Evolutionary conservation across 2,797 vertebrate species (phyloP).

Genomic region (Hoplostethus atlanticus): DNA sequence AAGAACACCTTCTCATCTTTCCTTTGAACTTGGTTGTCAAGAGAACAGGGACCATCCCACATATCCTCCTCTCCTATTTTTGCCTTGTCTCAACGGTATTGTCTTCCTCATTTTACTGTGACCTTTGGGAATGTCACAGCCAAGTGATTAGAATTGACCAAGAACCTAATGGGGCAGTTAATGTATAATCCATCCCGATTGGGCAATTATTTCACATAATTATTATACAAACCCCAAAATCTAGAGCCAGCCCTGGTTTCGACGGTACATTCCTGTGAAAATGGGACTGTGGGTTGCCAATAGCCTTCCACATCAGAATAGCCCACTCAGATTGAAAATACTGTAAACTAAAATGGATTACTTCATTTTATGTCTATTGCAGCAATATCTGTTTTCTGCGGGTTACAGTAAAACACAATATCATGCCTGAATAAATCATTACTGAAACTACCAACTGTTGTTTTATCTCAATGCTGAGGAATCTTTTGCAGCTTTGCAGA

Average conservation of each 20-base stretch:
- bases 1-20: neutral
- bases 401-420: no score
- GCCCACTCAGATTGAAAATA: no score
- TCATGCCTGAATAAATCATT: constrained; percentile 31
- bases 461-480: neutral
- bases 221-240: no score
- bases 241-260: no score
- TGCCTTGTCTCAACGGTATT: neutral
- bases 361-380: no score
- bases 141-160: neutral
- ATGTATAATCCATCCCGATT: no score
- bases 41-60: neutral
- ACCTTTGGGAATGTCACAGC: no score
- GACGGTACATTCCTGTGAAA: no score
- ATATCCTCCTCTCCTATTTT: neutral
- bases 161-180: neutral
- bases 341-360: no score
- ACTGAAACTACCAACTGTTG: neutral
- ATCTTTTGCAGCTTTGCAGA: neutral
- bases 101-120: neutral
- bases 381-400: no score
- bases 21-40: neutral
- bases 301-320: no score
- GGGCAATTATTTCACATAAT: neutral
- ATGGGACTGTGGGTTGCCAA: no score